Evolutionary conservation across 2,888 invertebrate species (phyloP).

Genomic region (Meiosimyza decipiens): DNA sequence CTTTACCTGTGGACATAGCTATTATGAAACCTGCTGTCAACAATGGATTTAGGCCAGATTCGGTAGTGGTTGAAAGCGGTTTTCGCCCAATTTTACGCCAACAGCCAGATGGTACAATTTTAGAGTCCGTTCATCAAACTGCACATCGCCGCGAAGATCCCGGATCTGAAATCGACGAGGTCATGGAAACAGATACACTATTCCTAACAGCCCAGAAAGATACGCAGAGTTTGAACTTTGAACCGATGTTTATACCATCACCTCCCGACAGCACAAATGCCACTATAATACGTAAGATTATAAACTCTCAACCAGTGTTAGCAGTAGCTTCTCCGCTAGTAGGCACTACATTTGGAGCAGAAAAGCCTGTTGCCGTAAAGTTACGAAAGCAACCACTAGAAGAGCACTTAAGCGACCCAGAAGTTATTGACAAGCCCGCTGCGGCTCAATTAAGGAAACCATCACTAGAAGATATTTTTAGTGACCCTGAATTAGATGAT

Average conservation of each 20-base stretch:
- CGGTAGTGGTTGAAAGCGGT: constrained; percentile 85
- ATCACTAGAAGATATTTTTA: constrained; percentile 54
- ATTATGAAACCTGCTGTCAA: constrained; percentile 73
- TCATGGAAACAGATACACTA: constrained; percentile 64
- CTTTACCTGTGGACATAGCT: constrained; percentile 53
- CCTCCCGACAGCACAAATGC: constrained; percentile 74
- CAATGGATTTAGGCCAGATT: constrained; percentile 83
- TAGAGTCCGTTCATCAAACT: constrained; percentile 61
- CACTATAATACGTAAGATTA: constrained; percentile 48
- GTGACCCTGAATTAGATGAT: constrained; percentile 31
- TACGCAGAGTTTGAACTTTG: constrained; percentile 73
- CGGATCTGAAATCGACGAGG: constrained; percentile 62
- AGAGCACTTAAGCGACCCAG: constrained; percentile 51
- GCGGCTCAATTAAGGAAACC: constrained; percentile 64
- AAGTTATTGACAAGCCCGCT: constrained; percentile 44
- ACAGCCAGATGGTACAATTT: constrained; percentile 66
- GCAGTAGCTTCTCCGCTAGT: constrained; percentile 20
- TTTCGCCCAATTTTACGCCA: constrained; percentile 77
- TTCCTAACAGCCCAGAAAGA: constrained; percentile 68
- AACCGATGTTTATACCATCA: constrained; percentile 85
- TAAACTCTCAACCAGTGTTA: constrained; percentile 23
- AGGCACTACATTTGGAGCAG: neutral
- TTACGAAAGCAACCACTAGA: constrained; percentile 5
- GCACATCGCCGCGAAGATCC: constrained; percentile 64
- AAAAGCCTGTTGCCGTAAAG: too few relatives aligned